Conservation (phyloP, 2,888 invertebrate genomes). For the Palloptera scutellata region DNA sequence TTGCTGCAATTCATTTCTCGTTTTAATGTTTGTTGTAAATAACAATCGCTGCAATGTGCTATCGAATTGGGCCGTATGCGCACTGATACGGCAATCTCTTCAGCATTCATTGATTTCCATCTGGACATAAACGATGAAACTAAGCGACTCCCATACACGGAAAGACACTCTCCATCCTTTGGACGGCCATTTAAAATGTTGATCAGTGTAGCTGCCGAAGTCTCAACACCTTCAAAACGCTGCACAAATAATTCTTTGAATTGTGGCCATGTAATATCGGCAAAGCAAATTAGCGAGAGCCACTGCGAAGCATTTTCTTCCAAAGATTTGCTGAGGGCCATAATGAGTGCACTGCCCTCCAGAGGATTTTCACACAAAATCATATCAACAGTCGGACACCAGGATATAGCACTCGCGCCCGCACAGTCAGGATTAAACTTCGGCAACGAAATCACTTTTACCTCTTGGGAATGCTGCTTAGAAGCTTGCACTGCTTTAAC, state of each 20-base stretch:
- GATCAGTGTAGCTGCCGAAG: slow-evolving; percentile 22
- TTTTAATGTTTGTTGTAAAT: slow-evolving; percentile 32
- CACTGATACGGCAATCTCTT: slow-evolving; percentile 31
- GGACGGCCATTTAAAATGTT: slow-evolving; percentile 26
- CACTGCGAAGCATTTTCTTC: slow-evolving; percentile 16
- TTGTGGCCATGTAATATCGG: slow-evolving; percentile 25
- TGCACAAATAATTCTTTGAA: slow-evolving; percentile 26
- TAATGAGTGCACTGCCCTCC: slow-evolving; percentile 25
- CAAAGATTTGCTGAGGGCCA: slow-evolving; percentile 23
- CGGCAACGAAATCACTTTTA: slow-evolving; percentile 16
- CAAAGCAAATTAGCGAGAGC: slow-evolving; percentile 27
- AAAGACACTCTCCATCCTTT: slow-evolving; percentile 27
- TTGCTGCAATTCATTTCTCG: slow-evolving; percentile 29
- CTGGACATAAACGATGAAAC: slow-evolving; percentile 23
- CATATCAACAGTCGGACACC: slow-evolving; percentile 31
- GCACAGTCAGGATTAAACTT: slow-evolving; percentile 25
- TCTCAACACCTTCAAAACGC: slow-evolving; percentile 28
- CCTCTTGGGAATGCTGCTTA: neutral
- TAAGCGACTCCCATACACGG: slow-evolving; percentile 22
- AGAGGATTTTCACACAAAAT: slow-evolving; percentile 30
- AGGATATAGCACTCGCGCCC: slow-evolving; percentile 26
- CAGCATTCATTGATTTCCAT: slow-evolving; percentile 29
- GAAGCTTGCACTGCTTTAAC: slow-evolving; percentile 2
- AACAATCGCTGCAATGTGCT: slow-evolving; percentile 25
- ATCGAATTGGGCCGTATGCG: slow-evolving; percentile 28